phyloP scores from a whole-genome alignment of 2,888 invertebrate species.

The Hirtodrosophila trivittata region DNA sequence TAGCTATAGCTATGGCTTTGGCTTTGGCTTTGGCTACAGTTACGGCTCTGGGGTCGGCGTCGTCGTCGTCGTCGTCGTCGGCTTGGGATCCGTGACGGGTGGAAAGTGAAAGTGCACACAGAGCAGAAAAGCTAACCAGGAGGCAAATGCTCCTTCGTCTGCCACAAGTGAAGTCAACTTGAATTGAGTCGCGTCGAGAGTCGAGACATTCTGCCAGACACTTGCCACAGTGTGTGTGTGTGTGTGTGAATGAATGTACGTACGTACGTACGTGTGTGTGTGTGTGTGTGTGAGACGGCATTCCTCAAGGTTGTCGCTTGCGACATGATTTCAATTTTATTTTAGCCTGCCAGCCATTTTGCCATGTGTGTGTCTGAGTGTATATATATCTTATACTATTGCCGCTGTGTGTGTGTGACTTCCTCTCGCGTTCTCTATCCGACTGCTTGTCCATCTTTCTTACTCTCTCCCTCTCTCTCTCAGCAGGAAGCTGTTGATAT shows the following conservation, averaged over 20 bases:
- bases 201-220: slow-evolving; percentile 78
- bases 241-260: slow-evolving; percentile 26
- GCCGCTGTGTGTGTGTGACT: slow-evolving; percentile 16
- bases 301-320: slow-evolving; percentile 82
- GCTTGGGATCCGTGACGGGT: slow-evolving; percentile 1
- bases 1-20: neutral
- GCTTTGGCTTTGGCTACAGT: neutral
- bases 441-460: slow-evolving; percentile 1
- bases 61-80: neutral
- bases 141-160: slow-evolving; percentile 32
- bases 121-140: slow-evolving; percentile 24
- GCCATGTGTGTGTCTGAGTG: slow-evolving; percentile 29
- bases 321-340: slow-evolving; percentile 76
- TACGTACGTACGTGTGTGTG: slow-evolving; percentile 22
- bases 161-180: slow-evolving; percentile 52
- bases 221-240: slow-evolving; percentile 43
- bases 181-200: slow-evolving; percentile 63
- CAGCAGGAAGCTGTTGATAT: slow-evolving; percentile 73
- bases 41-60: too few species aligned
- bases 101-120: slow-evolving; percentile 73
- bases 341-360: slow-evolving; percentile 63
- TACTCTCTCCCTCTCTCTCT: slow-evolving; percentile 24
- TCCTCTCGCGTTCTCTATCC: slow-evolving; percentile 5
- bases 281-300: slow-evolving; percentile 58
- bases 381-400: slow-evolving; percentile 7